These are phyloP conservation scores for Pachycephus smyrnensis DNA, from an alignment of 2,888 invertebrate genomes.

Conservation along the genomic window DNA sequence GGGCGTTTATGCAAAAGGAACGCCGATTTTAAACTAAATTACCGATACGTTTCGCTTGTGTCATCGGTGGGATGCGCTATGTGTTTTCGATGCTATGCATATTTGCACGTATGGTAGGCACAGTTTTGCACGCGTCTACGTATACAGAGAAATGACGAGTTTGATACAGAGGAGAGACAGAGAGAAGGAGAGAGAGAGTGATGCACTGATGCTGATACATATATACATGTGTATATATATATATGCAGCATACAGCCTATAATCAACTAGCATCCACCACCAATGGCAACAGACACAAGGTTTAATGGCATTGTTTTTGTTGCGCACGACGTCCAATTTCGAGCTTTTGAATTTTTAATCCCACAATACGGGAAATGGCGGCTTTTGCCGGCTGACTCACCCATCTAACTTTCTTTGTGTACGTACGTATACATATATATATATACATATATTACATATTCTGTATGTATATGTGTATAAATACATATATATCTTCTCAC, in stretches of 20 bases:
- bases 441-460: no score
- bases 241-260: no score
- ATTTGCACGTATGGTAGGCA: no score
- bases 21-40: slow-evolving; percentile 40
- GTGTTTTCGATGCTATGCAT: background rate
- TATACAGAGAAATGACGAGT: background rate
- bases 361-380: slow-evolving; percentile 10
- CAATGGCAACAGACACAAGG: background rate
- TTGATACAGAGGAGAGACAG: background rate
- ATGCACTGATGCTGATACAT: background rate
- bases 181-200: background rate
- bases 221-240: no score
- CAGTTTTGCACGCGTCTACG: no score
- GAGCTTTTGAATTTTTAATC: slow-evolving; percentile 23
- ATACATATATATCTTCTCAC: background rate
- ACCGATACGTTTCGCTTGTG: slow-evolving; percentile 32
- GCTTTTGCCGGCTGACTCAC: background rate
- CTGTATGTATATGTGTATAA: slow-evolving; percentile 8
- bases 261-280: no score
- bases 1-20: slow-evolving; percentile 30
- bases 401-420: no score
- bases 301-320: slow-evolving; percentile 26
- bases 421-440: no score
- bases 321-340: slow-evolving; percentile 25
- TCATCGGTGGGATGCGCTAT: background rate